phyloP scores from a whole-genome alignment of 2,797 vertebrate genomes.

The Scomberomorus guttatus region DNA sequence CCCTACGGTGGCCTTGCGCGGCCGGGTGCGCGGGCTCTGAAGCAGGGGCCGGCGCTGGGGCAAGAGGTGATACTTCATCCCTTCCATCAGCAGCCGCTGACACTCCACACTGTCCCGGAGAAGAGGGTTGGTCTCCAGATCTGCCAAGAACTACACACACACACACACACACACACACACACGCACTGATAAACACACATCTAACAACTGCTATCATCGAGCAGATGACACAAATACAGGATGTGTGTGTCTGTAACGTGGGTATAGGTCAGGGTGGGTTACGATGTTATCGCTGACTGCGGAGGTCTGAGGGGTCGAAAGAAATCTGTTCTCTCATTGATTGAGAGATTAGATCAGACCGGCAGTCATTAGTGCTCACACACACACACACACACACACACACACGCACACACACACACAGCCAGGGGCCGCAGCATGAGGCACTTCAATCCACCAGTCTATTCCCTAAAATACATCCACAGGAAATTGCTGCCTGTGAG shows the following conservation, averaged over 20 bases:
- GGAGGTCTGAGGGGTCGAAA: slow-evolving; percentile 46
- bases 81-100: slow-evolving; percentile 98
- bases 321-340: slow-evolving; percentile 66
- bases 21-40: slow-evolving; percentile 96
- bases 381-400: slow-evolving; percentile 16
- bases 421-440: slow-evolving; percentile 41
- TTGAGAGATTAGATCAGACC: slow-evolving; percentile 68
- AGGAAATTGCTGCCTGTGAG: slow-evolving; percentile 59
- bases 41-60: slow-evolving; percentile 94
- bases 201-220: slow-evolving; percentile 36
- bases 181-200: slow-evolving; percentile 13
- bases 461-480: slow-evolving; percentile 68
- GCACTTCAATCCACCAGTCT: slow-evolving; percentile 53
- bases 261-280: slow-evolving; percentile 16
- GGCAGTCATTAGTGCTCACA: slow-evolving; percentile 57
- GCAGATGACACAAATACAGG: slow-evolving; percentile 30
- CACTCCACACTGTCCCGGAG: slow-evolving; percentile 96
- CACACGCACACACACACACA: slow-evolving; percentile 25
- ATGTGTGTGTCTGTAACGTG: slow-evolving; percentile 9
- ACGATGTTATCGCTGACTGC: slow-evolving; percentile 48
- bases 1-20: slow-evolving; percentile 97
- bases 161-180: slow-evolving; percentile 16
- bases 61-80: slow-evolving; percentile 98
- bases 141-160: slow-evolving; percentile 89
- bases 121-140: slow-evolving; percentile 94